Percentiles rank a stretch among this genome's conserved stretches.
Conservation (phyloP, 1,140 invertebrate genomes). For the Cyclina sinensis region DNA sequence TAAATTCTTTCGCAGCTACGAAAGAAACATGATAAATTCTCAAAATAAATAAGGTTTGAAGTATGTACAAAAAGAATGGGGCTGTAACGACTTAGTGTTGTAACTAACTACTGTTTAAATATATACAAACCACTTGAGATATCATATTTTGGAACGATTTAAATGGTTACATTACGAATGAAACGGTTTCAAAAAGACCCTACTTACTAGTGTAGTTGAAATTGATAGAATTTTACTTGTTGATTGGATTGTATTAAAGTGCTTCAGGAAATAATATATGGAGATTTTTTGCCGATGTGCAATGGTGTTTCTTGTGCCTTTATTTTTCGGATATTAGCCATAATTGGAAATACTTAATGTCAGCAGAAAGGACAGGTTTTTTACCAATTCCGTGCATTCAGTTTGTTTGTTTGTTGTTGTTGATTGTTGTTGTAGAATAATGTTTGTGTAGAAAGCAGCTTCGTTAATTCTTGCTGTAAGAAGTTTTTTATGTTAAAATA, state of each 20-base stretch:
- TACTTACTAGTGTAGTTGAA: background rate
- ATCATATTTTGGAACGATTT: background rate
- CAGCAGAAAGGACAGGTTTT: too few species aligned
- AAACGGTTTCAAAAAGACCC: background rate
- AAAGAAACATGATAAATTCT: conserved; percentile 9
- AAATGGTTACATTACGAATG: background rate
- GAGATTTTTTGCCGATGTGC: too few species aligned
- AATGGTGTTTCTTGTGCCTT: too few species aligned
- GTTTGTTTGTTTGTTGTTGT: too few species aligned
- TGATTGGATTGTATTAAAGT: background rate
- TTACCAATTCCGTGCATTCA: too few species aligned
- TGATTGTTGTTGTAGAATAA: too few species aligned
- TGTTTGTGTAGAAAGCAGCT: too few species aligned
- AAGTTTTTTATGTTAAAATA: too few species aligned
- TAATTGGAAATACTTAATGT: too few species aligned
- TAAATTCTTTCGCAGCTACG: background rate
- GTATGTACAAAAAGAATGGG: background rate
- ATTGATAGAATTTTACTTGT: background rate
- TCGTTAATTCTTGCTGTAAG: too few species aligned
- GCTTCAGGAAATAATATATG: too few species aligned
- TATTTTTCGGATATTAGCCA: too few species aligned
- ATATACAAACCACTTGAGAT: background rate
- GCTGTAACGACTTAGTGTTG: background rate
- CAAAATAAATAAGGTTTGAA: conserved; percentile 4
- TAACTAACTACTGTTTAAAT: background rate